phyloP scores from a whole-genome alignment of 2,797 vertebrate genomes.

The Phoxinus dragarum region DNA sequence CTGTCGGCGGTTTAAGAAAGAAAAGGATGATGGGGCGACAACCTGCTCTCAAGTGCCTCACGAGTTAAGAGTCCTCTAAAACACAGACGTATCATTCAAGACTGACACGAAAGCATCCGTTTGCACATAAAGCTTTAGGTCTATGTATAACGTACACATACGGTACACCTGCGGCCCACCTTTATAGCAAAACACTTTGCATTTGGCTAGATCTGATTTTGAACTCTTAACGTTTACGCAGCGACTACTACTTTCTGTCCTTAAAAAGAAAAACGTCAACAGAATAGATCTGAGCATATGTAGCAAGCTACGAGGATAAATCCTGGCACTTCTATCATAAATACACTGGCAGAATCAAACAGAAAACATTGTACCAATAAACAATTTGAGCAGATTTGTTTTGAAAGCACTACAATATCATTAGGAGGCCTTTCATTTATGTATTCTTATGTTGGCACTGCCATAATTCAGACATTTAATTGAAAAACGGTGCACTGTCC shows the following conservation, averaged over 20 bases:
- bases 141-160: constrained; percentile 74
- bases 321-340: constrained; percentile 31
- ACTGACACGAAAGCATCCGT: constrained; percentile 68
- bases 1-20: constrained; percentile 42
- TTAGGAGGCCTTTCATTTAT: not conserved
- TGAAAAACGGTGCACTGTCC: not conserved
- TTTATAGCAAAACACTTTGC: constrained; percentile 72
- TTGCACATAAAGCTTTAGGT: constrained; percentile 77
- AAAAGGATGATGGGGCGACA: constrained; percentile 62
- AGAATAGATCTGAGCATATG: constrained; percentile 4
- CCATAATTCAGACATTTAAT: not conserved
- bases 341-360: constrained; percentile 17
- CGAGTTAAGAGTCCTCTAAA: constrained; percentile 70
- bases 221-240: constrained; percentile 50
- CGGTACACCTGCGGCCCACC: constrained; percentile 68
- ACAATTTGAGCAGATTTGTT: not conserved
- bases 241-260: constrained; percentile 9
- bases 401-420: constrained; percentile 15
- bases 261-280: not conserved
- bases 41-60: constrained; percentile 72
- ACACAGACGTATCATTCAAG: constrained; percentile 49
- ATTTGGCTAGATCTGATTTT: constrained; percentile 65
- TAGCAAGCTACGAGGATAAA: constrained; percentile 24
- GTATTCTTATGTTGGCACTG: constrained; percentile 4
- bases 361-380: not conserved